These are phyloP conservation scores for Hiodon alosoides DNA, from an alignment of 2,113 vertebrate species.

Conservation along the genomic window DNA sequence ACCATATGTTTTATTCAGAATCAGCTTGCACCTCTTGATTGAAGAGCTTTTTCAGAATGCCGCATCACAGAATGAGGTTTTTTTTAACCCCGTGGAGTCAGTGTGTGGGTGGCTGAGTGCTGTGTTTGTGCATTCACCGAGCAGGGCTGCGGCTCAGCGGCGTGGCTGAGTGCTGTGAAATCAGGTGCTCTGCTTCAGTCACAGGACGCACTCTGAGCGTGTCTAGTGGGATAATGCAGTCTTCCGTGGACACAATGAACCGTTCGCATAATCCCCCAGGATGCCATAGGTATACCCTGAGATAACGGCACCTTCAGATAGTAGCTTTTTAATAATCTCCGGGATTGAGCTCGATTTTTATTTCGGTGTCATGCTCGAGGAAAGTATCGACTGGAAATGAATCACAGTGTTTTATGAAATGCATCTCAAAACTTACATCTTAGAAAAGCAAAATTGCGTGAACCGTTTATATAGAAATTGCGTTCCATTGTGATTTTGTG, in stretches of 20 bases:
- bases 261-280: constrained; percentile 17
- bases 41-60: not conserved
- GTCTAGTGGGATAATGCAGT: not conserved
- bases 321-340: not conserved
- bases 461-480: no score
- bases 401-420: not conserved
- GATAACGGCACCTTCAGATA: not conserved
- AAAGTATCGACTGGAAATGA: not conserved
- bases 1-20: not conserved
- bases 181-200: not conserved
- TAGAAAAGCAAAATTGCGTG: no score
- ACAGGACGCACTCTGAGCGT: not conserved
- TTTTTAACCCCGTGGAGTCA: not conserved
- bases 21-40: not conserved
- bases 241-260: constrained; percentile 12
- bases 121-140: not conserved
- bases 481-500: no score
- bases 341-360: not conserved
- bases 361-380: not conserved
- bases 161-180: not conserved
- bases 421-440: no score
- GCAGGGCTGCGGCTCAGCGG: no score
- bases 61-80: not conserved
- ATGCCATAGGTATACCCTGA: not conserved
- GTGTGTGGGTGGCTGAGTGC: not conserved